phyloP scores from a whole-genome alignment of 2,888 invertebrate genomes.

The Chironomus tentans region DNA sequence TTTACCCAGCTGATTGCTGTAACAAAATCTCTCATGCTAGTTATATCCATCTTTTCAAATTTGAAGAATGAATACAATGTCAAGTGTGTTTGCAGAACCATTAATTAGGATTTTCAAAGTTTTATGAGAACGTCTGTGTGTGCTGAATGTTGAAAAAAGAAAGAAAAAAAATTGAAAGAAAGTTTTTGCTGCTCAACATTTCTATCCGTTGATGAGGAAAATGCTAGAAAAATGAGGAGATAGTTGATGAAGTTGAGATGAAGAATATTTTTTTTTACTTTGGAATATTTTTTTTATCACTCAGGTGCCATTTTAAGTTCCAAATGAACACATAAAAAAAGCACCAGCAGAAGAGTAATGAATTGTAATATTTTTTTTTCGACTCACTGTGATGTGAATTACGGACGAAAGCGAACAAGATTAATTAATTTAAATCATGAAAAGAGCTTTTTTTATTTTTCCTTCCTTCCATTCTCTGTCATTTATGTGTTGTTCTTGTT shows the following conservation, averaged over 20 bases:
- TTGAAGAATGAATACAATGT: slow-evolving; percentile 2
- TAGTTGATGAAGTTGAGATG: neutral
- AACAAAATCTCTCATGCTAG: neutral
- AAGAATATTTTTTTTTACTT: no score
- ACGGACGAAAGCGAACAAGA: slow-evolving; percentile 18
- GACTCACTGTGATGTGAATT: slow-evolving; percentile 8
- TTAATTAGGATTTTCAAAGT: slow-evolving; percentile 10
- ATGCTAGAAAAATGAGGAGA: neutral
- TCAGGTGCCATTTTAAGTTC: slow-evolving; percentile 2
- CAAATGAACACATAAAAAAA: neutral
- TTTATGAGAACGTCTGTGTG: neutral
- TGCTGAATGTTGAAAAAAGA: neutral
- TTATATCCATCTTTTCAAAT: neutral
- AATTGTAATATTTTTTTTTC: slow-evolving; percentile 18
- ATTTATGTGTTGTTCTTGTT: no score
- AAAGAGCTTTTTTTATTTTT: no score
- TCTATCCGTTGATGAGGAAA: neutral
- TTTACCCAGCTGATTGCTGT: neutral
- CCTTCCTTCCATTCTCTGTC: no score
- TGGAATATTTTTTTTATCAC: neutral
- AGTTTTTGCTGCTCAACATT: neutral
- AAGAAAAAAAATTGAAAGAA: neutral
- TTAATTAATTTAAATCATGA: slow-evolving; percentile 25
- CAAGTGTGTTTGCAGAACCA: slow-evolving; percentile 21
- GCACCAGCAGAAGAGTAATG: neutral